Conservation (phyloP, 2,888 invertebrate species). For the Crocallis elinguaria region DNA sequence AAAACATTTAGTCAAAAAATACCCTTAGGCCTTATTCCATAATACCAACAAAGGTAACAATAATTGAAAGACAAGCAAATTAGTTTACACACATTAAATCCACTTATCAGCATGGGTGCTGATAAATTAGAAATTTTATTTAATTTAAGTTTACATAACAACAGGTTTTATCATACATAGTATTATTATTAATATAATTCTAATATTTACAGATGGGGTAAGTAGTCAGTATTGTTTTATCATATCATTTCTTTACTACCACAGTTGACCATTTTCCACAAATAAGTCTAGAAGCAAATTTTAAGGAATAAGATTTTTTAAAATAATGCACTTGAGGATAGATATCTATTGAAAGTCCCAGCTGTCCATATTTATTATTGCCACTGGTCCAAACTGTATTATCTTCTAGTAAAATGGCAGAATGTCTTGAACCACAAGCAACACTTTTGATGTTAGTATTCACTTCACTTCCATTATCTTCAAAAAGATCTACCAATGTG, state of each 20-base stretch:
- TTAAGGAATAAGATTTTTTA: constrained; percentile 55
- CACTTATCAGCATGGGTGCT: too few species aligned
- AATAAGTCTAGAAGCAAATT: constrained; percentile 44
- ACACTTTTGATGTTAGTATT: constrained; percentile 84
- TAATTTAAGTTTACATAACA: too few species aligned
- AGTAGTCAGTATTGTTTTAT: background rate
- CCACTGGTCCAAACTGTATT: constrained; percentile 90
- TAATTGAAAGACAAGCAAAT: too few species aligned
- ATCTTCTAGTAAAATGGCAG: constrained; percentile 88
- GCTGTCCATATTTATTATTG: constrained; percentile 92
- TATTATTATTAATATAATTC: too few species aligned
- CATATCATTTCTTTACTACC: background rate
- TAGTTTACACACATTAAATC: too few species aligned
- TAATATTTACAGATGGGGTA: too few species aligned
- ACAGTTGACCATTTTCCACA: constrained; percentile 76
- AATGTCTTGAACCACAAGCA: constrained; percentile 91
- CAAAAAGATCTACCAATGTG: constrained; percentile 65
- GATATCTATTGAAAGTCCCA: constrained; percentile 78
- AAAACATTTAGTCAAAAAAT: too few species aligned
- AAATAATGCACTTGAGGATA: constrained; percentile 56
- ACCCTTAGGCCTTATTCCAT: too few species aligned
- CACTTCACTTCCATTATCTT: constrained; percentile 70
- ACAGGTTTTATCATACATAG: too few species aligned
- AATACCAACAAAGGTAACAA: too few species aligned
- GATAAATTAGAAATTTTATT: too few species aligned